These are phyloP conservation scores for Sterrhoptilus dennistouni DNA, from an alignment of 2,113 vertebrate genomes.

Conservation along the genomic window DNA sequence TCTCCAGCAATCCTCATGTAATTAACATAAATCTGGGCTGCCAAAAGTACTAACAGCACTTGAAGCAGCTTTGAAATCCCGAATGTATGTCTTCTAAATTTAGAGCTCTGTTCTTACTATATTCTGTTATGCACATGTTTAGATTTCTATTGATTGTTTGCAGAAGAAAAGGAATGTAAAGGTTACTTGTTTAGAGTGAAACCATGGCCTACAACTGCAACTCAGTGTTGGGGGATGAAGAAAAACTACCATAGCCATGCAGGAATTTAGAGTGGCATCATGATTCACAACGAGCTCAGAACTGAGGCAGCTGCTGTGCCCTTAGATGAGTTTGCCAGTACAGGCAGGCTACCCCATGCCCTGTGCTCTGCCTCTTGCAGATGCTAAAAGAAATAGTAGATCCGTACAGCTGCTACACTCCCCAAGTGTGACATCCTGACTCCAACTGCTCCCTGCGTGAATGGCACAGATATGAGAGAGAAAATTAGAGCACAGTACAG, in stretches of 20 bases:
- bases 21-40: constrained; percentile 67
- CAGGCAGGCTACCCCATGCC: not conserved
- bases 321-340: not conserved
- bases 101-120: constrained; percentile 57
- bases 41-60: constrained; percentile 65
- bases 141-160: constrained; percentile 64
- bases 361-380: not conserved
- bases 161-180: constrained; percentile 57
- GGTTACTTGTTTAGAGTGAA: constrained; percentile 16
- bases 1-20: constrained; percentile 59
- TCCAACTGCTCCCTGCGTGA: not conserved
- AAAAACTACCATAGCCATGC: not conserved
- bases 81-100: constrained; percentile 58
- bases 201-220: not conserved
- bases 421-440: not conserved
- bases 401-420: not conserved
- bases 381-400: not conserved
- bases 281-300: not conserved
- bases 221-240: not conserved
- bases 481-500: not conserved
- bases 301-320: not conserved
- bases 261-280: not conserved
- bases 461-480: not conserved
- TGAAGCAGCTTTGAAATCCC: constrained; percentile 67
- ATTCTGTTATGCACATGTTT: constrained; percentile 68